A percentile compares a stretch with the other conserved stretches of the same genome.
phyloP scores from a whole-genome alignment of 2,113 vertebrate genomes.

The Noturus placidus region DNA sequence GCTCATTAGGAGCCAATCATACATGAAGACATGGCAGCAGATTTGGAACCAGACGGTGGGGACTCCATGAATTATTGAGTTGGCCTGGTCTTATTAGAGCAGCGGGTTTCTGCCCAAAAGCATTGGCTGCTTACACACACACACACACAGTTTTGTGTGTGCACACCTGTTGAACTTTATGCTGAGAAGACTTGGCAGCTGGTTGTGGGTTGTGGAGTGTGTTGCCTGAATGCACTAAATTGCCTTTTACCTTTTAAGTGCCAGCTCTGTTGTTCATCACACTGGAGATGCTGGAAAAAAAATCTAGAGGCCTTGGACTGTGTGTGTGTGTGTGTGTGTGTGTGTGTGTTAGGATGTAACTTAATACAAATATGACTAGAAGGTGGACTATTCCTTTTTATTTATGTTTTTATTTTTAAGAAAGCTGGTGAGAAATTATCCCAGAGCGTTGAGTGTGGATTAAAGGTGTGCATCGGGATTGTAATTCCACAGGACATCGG shows the following conservation, averaged over 20 bases:
- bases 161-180: constrained; percentile 57
- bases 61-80: constrained; percentile 76
- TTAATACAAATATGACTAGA: not conserved
- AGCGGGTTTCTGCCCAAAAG: constrained; percentile 65
- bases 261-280: constrained; percentile 34
- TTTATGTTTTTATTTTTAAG: not conserved
- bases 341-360: not conserved
- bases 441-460: not conserved
- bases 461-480: not conserved
- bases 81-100: constrained; percentile 71
- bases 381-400: not conserved
- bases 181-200: constrained; percentile 34
- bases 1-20: constrained; percentile 78
- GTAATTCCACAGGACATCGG: too few relatives aligned
- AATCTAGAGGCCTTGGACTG: not conserved
- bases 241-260: constrained; percentile 21
- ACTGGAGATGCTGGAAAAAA: constrained; percentile 18
- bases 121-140: constrained; percentile 43
- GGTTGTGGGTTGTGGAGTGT: constrained; percentile 27
- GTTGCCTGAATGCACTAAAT: constrained; percentile 27
- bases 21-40: constrained; percentile 66
- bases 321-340: constrained; percentile 17
- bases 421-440: not conserved
- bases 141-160: constrained; percentile 5
- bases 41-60: constrained; percentile 62